Percentiles rank a stretch among this genome's conserved stretches.
phyloP scores from a whole-genome alignment of 2,888 invertebrate genomes.

The Eupelmus urozonus region DNA sequence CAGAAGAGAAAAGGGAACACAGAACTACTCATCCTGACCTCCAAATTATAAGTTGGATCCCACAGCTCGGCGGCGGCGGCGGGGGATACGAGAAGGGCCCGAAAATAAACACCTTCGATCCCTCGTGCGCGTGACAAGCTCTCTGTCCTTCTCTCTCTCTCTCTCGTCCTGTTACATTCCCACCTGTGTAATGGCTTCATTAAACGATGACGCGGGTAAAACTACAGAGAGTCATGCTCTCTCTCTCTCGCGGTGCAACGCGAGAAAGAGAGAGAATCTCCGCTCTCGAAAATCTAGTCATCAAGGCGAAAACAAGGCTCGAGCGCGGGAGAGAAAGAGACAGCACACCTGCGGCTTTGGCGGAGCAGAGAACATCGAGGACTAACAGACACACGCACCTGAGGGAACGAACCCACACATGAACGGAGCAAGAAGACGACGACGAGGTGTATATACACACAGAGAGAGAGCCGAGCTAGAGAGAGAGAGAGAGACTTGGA shows the following conservation, averaged over 20 bases:
- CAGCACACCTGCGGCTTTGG: slow-evolving; percentile 48
- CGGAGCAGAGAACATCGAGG: background rate
- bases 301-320: slow-evolving; percentile 44
- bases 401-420: background rate
- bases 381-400: slow-evolving; percentile 1
- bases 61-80: background rate
- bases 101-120: slow-evolving; percentile 1
- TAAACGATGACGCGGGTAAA: slow-evolving; percentile 51
- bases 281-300: slow-evolving; percentile 26
- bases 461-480: slow-evolving; percentile 8
- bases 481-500: slow-evolving; percentile 9
- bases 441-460: background rate
- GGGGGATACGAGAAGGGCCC: background rate
- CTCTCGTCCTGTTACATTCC: slow-evolving; percentile 35
- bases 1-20: slow-evolving; percentile 28
- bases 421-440: background rate
- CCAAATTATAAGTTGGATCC: slow-evolving; percentile 40
- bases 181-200: slow-evolving; percentile 45
- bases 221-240: background rate
- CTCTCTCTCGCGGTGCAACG: too few species aligned
- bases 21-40: slow-evolving; percentile 44
- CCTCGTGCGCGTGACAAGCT: background rate
- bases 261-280: too few species aligned
- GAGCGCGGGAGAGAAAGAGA: slow-evolving; percentile 14
- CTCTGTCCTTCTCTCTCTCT: too few species aligned